A percentile compares a stretch with the other conserved stretches of the same genome.
phyloP scores from a whole-genome alignment of 2,797 vertebrate genomes.

The Podargus strigoides region DNA sequence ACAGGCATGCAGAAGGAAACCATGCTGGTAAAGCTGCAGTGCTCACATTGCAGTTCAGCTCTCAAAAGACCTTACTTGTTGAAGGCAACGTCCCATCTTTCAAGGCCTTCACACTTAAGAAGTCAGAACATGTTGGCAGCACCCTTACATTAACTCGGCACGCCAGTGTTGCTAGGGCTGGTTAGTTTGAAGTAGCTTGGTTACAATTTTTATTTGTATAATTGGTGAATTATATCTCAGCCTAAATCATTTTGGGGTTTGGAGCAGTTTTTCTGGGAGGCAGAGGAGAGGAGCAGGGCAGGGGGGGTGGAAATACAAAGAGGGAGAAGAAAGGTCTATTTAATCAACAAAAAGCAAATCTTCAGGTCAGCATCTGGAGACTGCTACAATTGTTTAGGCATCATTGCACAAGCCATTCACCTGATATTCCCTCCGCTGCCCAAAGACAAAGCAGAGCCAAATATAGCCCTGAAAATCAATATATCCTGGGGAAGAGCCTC shows the following conservation, averaged over 20 bases:
- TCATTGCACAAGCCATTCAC: not conserved
- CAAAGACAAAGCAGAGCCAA: not conserved
- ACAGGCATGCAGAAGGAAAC: accelerated
- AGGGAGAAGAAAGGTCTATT: not conserved
- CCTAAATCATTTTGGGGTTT: not conserved
- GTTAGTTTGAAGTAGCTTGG: not conserved
- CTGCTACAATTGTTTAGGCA: not conserved
- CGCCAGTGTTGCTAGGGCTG: not conserved
- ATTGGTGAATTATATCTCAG: not conserved
- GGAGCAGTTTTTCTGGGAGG: not conserved
- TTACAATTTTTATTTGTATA: not conserved
- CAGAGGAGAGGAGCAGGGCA: not conserved
- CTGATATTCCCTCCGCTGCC: not conserved
- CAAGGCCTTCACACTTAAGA: not conserved
- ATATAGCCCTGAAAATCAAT: slow-evolving; percentile 36
- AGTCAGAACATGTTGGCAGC: not conserved
- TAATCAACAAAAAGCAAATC: not conserved
- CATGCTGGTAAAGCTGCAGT: not conserved
- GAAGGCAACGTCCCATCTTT: not conserved
- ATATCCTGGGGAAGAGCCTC: not conserved
- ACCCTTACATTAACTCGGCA: accelerated
- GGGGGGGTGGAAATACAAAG: no score
- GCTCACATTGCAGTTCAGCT: not conserved
- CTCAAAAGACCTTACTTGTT: not conserved
- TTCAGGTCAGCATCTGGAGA: not conserved